Conservation (phyloP, 2,888 invertebrate species). For the Omphaloscelis lunosa region DNA sequence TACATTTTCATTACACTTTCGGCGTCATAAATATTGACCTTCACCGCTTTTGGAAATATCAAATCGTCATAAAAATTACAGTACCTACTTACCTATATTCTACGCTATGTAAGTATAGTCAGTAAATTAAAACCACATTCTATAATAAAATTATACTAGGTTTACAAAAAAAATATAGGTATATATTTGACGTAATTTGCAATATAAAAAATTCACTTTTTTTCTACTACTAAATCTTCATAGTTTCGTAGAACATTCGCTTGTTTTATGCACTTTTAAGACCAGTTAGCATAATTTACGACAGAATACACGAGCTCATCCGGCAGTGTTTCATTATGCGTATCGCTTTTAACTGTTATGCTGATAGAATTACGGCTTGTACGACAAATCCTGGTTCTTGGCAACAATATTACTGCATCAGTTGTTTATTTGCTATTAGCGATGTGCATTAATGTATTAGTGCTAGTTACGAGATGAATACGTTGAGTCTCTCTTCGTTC, state of each 20-base stretch:
- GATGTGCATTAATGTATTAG: constrained; percentile 11
- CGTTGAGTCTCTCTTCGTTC: neutral
- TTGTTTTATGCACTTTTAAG: constrained; percentile 6
- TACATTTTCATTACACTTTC: too few relatives aligned
- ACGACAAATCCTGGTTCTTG: constrained; percentile 35
- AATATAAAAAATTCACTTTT: too few relatives aligned
- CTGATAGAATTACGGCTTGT: constrained; percentile 27
- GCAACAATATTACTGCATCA: constrained; percentile 33
- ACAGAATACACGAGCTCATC: constrained; percentile 24
- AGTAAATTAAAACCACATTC: too few relatives aligned
- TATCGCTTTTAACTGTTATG: constrained; percentile 26
- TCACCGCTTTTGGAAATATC: too few relatives aligned
- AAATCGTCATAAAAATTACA: too few relatives aligned
- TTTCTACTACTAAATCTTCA: neutral
- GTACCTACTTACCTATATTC: too few relatives aligned
- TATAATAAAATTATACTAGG: too few relatives aligned
- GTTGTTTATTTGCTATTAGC: constrained; percentile 26
- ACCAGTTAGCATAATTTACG: constrained; percentile 17
- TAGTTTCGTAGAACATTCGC: neutral
- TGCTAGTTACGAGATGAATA: neutral
- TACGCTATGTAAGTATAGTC: too few relatives aligned
- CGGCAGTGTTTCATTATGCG: constrained; percentile 4
- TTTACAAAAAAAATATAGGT: too few relatives aligned
- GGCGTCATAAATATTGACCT: too few relatives aligned
- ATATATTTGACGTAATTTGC: too few relatives aligned